These are phyloP conservation scores for Melanotaenia boesemani DNA, from an alignment of 2,797 vertebrate genomes.

Conservation along the genomic window DNA sequence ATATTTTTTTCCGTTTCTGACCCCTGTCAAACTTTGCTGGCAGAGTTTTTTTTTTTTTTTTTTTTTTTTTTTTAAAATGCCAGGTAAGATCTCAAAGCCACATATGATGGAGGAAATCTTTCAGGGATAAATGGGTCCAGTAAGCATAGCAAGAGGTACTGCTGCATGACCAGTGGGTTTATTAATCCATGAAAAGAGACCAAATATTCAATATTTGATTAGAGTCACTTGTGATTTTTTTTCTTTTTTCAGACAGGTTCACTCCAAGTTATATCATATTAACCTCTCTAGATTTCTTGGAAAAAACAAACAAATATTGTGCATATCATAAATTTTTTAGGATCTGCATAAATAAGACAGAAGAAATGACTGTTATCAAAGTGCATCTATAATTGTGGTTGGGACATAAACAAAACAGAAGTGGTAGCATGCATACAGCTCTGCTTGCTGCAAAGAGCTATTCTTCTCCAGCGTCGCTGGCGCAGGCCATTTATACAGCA, in stretches of 20 bases:
- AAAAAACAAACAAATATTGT: conserved; percentile 57
- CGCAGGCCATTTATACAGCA: conserved; percentile 59
- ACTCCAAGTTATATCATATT: conserved; percentile 33
- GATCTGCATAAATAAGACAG: conserved; percentile 24
- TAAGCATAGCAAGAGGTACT: conserved; percentile 9
- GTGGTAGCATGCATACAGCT: conserved; percentile 48
- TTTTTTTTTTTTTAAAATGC: conserved; percentile 39
- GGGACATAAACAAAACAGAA: conserved; percentile 66
- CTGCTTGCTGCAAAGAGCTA: conserved; percentile 35
- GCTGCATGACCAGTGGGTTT: conserved; percentile 55
- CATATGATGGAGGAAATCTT: conserved; percentile 9
- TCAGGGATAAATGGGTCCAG: conserved; percentile 27
- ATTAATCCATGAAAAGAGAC: conserved; percentile 62
- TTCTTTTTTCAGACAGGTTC: conserved; percentile 35
- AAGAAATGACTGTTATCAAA: conserved; percentile 70
- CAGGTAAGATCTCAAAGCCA: conserved; percentile 43
- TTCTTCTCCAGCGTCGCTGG: conserved; percentile 50
- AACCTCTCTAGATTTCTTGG: conserved; percentile 53
- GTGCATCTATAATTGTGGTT: conserved; percentile 72
- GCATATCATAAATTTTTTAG: conserved; percentile 77
- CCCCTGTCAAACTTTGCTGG: conserved; percentile 63
- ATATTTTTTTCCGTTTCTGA: conserved; percentile 63
- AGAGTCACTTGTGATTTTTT: conserved; percentile 56
- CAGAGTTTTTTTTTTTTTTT: conserved; percentile 25
- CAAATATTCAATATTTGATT: conserved; percentile 81